Evolutionary conservation across 1,140 invertebrate species (phyloP), one percentile per base, ranked within the genome.

Genomic region (Musca vetustissima): DNA sequence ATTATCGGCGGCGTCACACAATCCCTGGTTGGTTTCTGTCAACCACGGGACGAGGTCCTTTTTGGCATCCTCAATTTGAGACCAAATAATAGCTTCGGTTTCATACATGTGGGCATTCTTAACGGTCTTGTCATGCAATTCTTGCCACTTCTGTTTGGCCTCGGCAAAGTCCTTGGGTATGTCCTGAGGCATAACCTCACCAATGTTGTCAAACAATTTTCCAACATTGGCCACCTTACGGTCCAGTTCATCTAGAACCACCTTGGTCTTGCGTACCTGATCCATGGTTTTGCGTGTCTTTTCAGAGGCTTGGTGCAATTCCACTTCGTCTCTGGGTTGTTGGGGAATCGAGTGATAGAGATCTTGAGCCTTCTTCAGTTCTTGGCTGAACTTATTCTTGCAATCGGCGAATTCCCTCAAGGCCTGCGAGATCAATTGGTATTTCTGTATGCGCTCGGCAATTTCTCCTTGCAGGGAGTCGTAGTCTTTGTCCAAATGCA

Each of bases 31-130:
- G 9, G 92, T 95, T 73, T 93, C 90, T 69, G 87, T 89, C 4
- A 96, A 77, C 96, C 96, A 98, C 32, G 88, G 88, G 0, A 91
- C 82, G 15, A 97, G 84, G 77, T 95, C 92, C 72, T 91, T 90
- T 76, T 93, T 94, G 0, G 90, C 88, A 70, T 93, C 91, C 67
- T 95, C 91, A 7, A 97, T 92, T 81, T 97, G 93, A 73, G 94
- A 93, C 94, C 95, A 97, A 57, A 97, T 91, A 6, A 94, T 90
- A 0, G 92, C 84, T 80, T 97, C 93, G 1, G 93, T 92, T 82
- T 98, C 95, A 50, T 93, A 88, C 55, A 89, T 89, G 81, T 95
- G 90, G 13, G 89, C 87, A 69, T 88, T 87, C 69, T 90, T 89
- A 17, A 89, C 87, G 3, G 91, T 85, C 69, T 89, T 87, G 69